Evolutionary conservation across 2,113 vertebrate genomes (phyloP), one percentile per base, ranked within the genome.

Genomic region (Hypocryptadius cinnamomeus): DNA sequence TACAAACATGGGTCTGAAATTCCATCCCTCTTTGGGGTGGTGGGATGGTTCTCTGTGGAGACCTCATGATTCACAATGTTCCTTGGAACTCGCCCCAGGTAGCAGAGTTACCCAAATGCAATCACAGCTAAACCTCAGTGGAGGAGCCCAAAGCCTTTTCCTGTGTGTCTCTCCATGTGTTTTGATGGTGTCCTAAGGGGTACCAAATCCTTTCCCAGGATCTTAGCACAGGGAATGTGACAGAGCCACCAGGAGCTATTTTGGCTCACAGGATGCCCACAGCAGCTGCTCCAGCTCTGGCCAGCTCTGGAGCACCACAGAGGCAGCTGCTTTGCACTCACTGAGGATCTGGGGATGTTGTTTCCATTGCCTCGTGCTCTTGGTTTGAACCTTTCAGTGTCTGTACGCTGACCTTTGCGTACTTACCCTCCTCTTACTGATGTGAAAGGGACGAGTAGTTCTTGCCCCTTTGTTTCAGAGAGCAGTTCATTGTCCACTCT

Each of bases 381-480:
- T 81, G 60, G 20, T 87, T 94, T 88, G 78, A 93, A 94, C 47
- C 61, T 85, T 92, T 89, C 79, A 65, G 50, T 91, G 92, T 91
- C 89, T 93, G 35, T 44, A 56, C 2, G 60, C 68, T 93, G 86
- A 94, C 93, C 93, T 95, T 91, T 84, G 84, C 4, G 1, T 93
- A 85, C 88, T 88, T 96, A 86, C 51, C 71, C 82, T 87, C 85
- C 85, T 92, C 93, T 95, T 84, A 90, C 11, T 53, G 47, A 31
- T 91, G n/a, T 94, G 89, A 94, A 83, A 94, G 48, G 65, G 42
- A 87, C 0, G 48, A 94, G 89, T 85, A 95, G 82, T 83, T 91
- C 91, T 91, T 80, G 30, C 35, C 63, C 33, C 76, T 93, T 96
- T 95, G 90, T 96, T 96, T 96, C 93, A 95, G 85, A 92, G 74